phyloP scores from a whole-genome alignment of 2,888 invertebrate genomes.

The Ceramica pisi region DNA sequence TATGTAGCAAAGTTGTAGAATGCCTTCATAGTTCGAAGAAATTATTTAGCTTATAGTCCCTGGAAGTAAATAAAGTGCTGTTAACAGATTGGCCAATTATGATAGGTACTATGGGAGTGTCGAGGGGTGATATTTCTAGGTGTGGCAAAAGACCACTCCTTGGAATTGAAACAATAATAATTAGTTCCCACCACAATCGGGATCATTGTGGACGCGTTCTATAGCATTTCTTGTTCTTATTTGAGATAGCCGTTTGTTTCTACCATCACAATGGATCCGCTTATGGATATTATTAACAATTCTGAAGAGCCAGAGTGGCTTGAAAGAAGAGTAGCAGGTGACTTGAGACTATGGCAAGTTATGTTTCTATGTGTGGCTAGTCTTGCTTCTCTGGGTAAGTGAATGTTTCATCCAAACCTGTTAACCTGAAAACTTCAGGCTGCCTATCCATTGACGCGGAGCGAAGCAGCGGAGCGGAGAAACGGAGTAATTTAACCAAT shows the following conservation, averaged over 20 bases:
- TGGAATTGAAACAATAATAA: conserved; percentile 83
- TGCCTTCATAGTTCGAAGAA: not conserved
- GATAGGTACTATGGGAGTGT: conserved; percentile 76
- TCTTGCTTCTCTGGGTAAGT: conserved; percentile 92
- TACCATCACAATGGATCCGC: conserved; percentile 78
- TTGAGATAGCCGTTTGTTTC: conserved; percentile 27
- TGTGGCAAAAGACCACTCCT: conserved; percentile 87
- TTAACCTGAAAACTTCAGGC: not conserved
- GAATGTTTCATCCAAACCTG: not conserved
- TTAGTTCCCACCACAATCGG: conserved; percentile 80
- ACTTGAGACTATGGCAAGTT: conserved; percentile 95
- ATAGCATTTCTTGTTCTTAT: conserved; percentile 57
- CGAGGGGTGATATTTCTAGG: conserved; percentile 80
- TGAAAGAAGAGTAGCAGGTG: conserved; percentile 92
- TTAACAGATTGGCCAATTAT: conserved; percentile 34
- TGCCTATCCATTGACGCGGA: too few relatives aligned
- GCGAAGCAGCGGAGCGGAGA: too few relatives aligned
- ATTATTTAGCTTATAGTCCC: not conserved
- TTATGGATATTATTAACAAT: conserved; percentile 86
- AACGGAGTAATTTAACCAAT: too few relatives aligned
- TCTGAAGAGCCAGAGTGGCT: conserved; percentile 93
- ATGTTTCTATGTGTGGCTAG: conserved; percentile 93
- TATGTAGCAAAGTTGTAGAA: not conserved
- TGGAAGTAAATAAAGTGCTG: conserved; percentile 18
- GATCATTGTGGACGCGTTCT: conserved; percentile 72